Evolutionary conservation across 2,797 vertebrate genomes (phyloP).

Genomic region (Premnoplex brunnescens): DNA sequence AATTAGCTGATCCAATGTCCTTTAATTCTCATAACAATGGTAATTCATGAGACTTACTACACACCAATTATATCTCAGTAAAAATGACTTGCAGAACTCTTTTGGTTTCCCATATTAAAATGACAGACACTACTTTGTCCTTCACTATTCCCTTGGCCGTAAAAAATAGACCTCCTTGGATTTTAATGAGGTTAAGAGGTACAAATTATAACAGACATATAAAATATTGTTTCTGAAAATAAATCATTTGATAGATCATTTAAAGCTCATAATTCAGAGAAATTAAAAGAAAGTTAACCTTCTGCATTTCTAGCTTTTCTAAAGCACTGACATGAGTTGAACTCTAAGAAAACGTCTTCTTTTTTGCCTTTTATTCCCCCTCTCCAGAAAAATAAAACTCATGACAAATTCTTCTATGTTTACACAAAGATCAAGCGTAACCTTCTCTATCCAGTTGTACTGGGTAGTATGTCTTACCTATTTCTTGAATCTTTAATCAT

Average conservation of each 20-base stretch:
- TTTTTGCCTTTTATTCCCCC: fast-evolving
- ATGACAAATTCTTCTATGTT: background rate
- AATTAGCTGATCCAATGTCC: background rate
- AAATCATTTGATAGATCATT: background rate
- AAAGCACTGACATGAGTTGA: background rate
- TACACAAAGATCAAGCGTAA: background rate
- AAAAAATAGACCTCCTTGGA: background rate
- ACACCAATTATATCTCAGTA: background rate
- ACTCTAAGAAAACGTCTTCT: background rate
- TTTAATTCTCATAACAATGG: background rate
- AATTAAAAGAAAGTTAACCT: background rate
- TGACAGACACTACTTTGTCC: background rate
- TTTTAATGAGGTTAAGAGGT: conserved; percentile 15
- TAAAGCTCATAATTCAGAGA: background rate
- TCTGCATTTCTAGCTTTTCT: background rate
- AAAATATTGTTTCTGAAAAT: background rate
- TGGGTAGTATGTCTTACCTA: background rate
- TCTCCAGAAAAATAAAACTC: background rate
- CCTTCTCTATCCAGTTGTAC: no score
- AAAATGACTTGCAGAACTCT: background rate
- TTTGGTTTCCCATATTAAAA: background rate
- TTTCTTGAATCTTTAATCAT: background rate
- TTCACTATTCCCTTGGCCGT: background rate
- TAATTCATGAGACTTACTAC: background rate
- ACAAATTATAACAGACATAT: background rate